Evolutionary conservation across 1,140 invertebrate species (phyloP).

Genomic region (Aphidius gifuensis): DNA sequence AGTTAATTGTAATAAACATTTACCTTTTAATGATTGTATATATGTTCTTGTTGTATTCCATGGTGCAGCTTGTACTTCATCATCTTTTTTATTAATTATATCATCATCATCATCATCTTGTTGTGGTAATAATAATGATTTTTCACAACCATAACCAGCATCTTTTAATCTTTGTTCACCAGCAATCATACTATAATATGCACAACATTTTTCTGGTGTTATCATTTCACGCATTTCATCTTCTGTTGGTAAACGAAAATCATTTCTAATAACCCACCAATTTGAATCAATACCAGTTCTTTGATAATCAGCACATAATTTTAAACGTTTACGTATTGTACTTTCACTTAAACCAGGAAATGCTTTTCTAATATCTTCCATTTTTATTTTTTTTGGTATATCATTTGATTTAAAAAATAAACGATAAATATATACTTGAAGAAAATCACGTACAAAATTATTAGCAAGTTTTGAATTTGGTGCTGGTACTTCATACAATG

Average conservation of each 20-base stretch:
- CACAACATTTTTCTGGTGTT: constrained; percentile 96
- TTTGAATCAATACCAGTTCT: constrained; percentile 87
- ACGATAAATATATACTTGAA: constrained; percentile 98
- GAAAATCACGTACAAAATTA: constrained; percentile 96
- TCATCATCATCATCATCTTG: constrained; percentile 95
- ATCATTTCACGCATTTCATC: constrained; percentile 98
- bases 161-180: constrained; percentile 95
- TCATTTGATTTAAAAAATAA: constrained; percentile 96
- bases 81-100: constrained; percentile 83
- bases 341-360: constrained; percentile 97
- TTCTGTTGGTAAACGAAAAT: constrained; percentile 94
- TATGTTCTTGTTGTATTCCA: constrained; percentile 95
- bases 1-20: constrained; percentile 91
- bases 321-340: constrained; percentile 93
- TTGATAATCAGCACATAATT: constrained; percentile 98
- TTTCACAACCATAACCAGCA: constrained; percentile 93
- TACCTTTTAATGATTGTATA: constrained; percentile 95
- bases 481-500: constrained; percentile 96
- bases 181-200: constrained; percentile 97
- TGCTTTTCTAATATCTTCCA: constrained; percentile 98
- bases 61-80: constrained; percentile 90
- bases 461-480: constrained; percentile 99
- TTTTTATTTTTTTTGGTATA: constrained; percentile 86
- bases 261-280: constrained; percentile 97
- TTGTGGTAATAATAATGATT: constrained; percentile 93